A percentile compares a stretch with the other conserved stretches of the same genome.
Conservation (phyloP, 1,140 invertebrate genomes). For the Drosophila nikananu region DNA sequence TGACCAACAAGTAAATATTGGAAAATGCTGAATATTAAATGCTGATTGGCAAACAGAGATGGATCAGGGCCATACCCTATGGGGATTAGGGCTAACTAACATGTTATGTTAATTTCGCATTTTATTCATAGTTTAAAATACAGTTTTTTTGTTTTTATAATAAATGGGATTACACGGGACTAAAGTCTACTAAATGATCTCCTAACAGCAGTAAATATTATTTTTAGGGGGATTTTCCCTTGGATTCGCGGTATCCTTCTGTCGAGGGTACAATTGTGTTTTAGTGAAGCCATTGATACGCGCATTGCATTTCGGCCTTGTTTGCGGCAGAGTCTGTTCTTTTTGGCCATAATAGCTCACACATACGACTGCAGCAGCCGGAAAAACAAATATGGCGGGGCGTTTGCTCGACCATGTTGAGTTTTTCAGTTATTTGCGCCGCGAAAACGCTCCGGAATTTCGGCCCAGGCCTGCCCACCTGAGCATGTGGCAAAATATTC, state of each 20-base stretch:
- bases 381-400: constrained; percentile 53
- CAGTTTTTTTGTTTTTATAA: neutral
- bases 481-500: constrained; percentile 34
- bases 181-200: neutral
- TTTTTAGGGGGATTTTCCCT: neutral
- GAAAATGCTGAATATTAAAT: constrained; percentile 36
- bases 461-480: constrained; percentile 8
- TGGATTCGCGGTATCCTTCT: neutral
- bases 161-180: neutral
- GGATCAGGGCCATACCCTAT: constrained; percentile 10
- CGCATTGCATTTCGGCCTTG: constrained; percentile 17
- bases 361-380: constrained; percentile 1
- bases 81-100: neutral
- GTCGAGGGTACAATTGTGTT: constrained; percentile 21
- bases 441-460: constrained; percentile 31
- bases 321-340: constrained; percentile 18
- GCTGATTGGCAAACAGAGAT: constrained; percentile 15
- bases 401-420: constrained; percentile 34
- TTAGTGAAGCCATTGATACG: constrained; percentile 6
- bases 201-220: constrained; percentile 5
- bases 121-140: neutral
- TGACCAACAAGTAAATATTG: constrained; percentile 44
- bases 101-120: constrained; percentile 6
- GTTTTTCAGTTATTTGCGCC: constrained; percentile 56
- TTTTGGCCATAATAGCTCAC: constrained; percentile 39